A percentile compares a stretch with the other conserved stretches of the same genome.
These are phyloP conservation scores for Lerista edwardsae DNA, from an alignment of 2,797 vertebrate genomes.

Conservation along the genomic window DNA sequence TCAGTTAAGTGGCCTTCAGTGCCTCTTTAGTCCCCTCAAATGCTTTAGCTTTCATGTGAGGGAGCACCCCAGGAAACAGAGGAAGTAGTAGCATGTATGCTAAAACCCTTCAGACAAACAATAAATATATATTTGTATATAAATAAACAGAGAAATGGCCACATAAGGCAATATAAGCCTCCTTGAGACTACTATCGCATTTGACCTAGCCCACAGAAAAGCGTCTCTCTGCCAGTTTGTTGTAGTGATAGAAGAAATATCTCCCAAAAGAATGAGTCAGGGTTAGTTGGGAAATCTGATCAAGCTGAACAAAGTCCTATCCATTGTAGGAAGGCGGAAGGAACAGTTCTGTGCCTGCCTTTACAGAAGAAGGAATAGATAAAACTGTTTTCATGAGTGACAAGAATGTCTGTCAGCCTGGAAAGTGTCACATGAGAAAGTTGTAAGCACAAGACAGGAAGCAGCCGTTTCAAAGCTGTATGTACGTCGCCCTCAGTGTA, in stretches of 20 bases:
- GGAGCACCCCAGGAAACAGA: not conserved
- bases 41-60: not conserved
- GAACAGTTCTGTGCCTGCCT: fast-evolving
- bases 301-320: fast-evolving
- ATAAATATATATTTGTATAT: not conserved
- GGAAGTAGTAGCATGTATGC: not conserved
- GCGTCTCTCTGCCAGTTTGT: not conserved
- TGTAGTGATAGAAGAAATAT: fast-evolving
- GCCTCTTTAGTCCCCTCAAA: not conserved
- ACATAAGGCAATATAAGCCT: not conserved
- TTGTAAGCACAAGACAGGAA: not conserved
- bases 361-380: not conserved
- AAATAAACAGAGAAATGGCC: not conserved
- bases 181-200: not conserved
- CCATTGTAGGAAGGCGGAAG: not conserved
- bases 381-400: not conserved
- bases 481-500: not conserved
- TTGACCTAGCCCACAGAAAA: not conserved
- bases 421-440: not conserved
- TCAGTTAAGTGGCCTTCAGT: not conserved
- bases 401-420: not conserved
- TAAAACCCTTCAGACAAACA: not conserved
- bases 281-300: fast-evolving
- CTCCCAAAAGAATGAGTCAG: not conserved
- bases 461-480: not conserved